Evolutionary conservation across 1,140 invertebrate species (phyloP).

Genomic region (Pectinophora gossypiella): DNA sequence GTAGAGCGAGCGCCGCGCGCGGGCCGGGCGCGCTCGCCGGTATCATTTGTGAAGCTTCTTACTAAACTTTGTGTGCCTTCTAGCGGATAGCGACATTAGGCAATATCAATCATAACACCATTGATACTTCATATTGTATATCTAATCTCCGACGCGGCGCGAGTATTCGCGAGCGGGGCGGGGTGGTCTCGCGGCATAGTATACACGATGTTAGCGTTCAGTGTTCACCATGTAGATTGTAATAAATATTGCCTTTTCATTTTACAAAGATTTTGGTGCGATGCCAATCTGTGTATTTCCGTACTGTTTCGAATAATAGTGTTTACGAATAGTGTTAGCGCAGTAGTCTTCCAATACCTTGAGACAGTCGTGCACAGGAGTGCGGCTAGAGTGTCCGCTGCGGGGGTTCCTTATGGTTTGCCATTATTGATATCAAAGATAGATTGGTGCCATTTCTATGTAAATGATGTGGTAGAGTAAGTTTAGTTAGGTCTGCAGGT

Average conservation of each 20-base stretch:
- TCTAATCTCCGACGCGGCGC: constrained; percentile 21
- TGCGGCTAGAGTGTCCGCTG: constrained; percentile 48
- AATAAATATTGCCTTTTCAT: constrained; percentile 16
- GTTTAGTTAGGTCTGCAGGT: constrained; percentile 73
- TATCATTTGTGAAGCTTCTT: constrained; percentile 68
- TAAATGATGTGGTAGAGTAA: constrained; percentile 71
- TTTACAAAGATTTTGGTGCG: constrained; percentile 20
- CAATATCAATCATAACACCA: constrained; percentile 56
- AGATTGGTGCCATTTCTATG: constrained; percentile 74
- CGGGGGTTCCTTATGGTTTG: constrained; percentile 72
- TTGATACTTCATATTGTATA: constrained; percentile 31
- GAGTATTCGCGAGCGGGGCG: constrained; percentile 15
- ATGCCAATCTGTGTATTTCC: constrained; percentile 21
- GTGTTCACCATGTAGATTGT: background rate
- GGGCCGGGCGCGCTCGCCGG: constrained; percentile 17
- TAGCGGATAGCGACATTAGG: constrained; percentile 70
- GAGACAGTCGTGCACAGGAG: constrained; percentile 42
- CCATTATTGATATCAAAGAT: constrained; percentile 75
- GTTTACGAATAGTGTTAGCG: constrained; percentile 63
- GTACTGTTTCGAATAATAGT: constrained; percentile 54
- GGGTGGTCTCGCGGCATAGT: background rate
- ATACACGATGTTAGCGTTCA: background rate
- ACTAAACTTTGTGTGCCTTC: constrained; percentile 74
- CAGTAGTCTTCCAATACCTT: constrained; percentile 73
- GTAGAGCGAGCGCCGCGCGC: constrained; percentile 18